Percentiles rank a stretch among this genome's conserved stretches.
Evolutionary conservation across 1,140 invertebrate species (phyloP).

Genomic region (Zaprionus gabonicus): DNA sequence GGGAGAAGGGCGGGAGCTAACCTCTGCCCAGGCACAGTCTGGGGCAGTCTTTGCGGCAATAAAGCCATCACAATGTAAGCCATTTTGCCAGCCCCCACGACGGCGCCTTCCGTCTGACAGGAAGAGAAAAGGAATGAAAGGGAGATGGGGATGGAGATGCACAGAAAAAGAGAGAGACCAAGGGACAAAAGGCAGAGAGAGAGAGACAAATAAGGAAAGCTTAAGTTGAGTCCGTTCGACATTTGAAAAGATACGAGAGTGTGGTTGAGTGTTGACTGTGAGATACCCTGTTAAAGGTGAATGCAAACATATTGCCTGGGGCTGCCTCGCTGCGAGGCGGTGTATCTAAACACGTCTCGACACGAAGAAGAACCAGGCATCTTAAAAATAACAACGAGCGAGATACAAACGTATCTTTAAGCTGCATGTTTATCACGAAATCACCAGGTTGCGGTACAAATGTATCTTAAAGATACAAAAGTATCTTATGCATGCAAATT

Average conservation of each 20-base stretch:
- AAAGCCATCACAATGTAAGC: constrained; percentile 70
- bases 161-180: neutral
- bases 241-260: constrained; percentile 12
- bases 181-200: neutral
- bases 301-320: neutral
- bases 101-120: constrained; percentile 37
- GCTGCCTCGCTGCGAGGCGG: neutral
- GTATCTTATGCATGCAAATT: no score
- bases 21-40: neutral
- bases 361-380: neutral
- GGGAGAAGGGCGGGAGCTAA: neutral
- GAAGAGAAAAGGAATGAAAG: constrained; percentile 9
- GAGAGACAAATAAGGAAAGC: neutral
- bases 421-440: no score
- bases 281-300: neutral
- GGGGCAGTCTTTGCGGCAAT: constrained; percentile 31
- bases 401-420: neutral
- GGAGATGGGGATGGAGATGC: neutral
- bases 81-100: constrained; percentile 38
- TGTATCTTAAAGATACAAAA: no score
- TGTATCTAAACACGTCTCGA: neutral
- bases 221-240: neutral
- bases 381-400: neutral
- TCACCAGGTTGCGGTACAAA: no score
- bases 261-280: neutral